Evolutionary conservation across 2,113 vertebrate species (phyloP).

Genomic region (Psittacula cyanocephala): DNA sequence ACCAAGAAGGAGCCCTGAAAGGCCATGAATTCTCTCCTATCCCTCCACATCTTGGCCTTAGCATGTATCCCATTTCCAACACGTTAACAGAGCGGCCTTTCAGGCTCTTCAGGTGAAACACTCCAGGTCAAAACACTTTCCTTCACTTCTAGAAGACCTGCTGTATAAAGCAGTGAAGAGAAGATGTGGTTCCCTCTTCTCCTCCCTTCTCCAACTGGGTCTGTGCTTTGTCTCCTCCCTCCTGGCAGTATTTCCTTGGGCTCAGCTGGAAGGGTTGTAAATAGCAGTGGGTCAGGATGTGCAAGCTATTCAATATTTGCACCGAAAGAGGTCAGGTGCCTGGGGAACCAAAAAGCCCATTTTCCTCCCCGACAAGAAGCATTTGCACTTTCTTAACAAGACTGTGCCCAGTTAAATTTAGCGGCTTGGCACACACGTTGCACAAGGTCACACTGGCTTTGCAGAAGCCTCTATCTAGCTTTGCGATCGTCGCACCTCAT

Average conservation of each 20-base stretch:
- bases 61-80: background rate
- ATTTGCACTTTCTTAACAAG: constrained; percentile 64
- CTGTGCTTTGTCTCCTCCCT: background rate
- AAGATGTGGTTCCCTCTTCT: background rate
- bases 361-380: constrained; percentile 46
- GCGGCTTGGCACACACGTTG: background rate
- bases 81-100: background rate
- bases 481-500: constrained; percentile 44
- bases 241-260: background rate
- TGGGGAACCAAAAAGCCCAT: constrained; percentile 55
- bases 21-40: background rate
- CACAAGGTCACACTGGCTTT: constrained; percentile 41
- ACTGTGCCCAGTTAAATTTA: constrained; percentile 39
- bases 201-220: background rate
- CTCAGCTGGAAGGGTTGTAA: constrained; percentile 48
- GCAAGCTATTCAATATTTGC: constrained; percentile 49
- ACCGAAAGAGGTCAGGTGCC: constrained; percentile 46
- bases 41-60: background rate
- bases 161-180: background rate
- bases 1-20: background rate
- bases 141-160: background rate
- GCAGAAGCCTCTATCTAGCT: constrained; percentile 20
- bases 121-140: background rate
- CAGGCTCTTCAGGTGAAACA: background rate
- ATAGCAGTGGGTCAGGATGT: constrained; percentile 13